Evolutionary conservation across 1,140 invertebrate species (phyloP), one percentile per base, ranked within the genome.

Genomic region (Brachionus paranguensis): DNA sequence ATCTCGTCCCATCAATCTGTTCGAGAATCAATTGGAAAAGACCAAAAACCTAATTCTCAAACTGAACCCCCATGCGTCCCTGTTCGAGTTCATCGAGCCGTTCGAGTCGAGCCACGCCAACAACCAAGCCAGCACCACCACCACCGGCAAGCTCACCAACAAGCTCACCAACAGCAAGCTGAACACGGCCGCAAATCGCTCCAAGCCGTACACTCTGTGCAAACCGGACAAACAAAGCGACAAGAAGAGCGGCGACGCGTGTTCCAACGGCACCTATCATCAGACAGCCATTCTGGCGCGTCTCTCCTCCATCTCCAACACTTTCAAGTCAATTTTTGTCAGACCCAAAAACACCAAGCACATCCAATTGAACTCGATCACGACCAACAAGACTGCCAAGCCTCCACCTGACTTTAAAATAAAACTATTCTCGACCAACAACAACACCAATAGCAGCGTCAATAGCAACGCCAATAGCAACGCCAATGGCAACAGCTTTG

Each of bases 261-360:
- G 37, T 20, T 74, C 70, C 5, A 43, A 37, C 14, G 37, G 29
- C 17, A 17, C 29, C 10, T 76, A 76, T 29, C 41, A 76, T 29
- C 72, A 76, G 53, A 76, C 72, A 12, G 78, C 78, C 29, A 81
- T 81, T 24, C 33, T 81, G 1, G 78, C 78, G 27, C 53, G 64
- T 1, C 41, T 81, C 14, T 64, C 53, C 11, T 64, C 53, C 11
- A 60, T 81, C 7, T 64, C 53, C n/a, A 60, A 17, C 29, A 81
- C 78, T 64, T 81, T 81, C 41, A 81, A 81, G 60, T 81, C 78
- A 17, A 60, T 81, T 12, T 81, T 81, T 68, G 78, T 81, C 8
- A 33, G 64, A 14, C 78, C 78, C 12, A 68, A 68, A 43, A 24
- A 68, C 12, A 45, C 78, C 5, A 81, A 81, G 20, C 78, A 68